Conservation (phyloP, 2,888 invertebrate genomes). For the Macrosoma leucophasiata region DNA sequence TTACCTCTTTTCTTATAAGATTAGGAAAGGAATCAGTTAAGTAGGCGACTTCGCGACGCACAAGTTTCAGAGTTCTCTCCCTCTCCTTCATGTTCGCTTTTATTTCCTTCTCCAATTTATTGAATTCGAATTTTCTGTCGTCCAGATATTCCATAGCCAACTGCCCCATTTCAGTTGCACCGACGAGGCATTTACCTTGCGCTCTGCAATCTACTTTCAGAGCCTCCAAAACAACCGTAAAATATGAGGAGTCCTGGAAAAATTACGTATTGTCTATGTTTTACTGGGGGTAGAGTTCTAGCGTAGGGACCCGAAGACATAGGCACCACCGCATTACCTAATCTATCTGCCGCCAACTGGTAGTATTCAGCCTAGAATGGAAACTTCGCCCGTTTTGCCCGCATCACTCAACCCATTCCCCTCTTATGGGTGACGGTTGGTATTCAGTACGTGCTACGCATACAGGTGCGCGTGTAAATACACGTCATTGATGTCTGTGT, state of each 20-base stretch:
- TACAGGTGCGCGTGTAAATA: too few relatives aligned
- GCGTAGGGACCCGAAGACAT: too few relatives aligned
- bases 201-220: slow-evolving; percentile 74
- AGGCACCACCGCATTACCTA: too few relatives aligned
- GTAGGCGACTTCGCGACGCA: slow-evolving; percentile 60
- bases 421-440: too few relatives aligned
- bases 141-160: slow-evolving; percentile 80
- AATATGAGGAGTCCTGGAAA: slow-evolving; percentile 76
- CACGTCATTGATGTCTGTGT: too few relatives aligned
- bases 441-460: too few relatives aligned
- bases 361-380: too few relatives aligned
- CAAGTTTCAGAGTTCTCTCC: slow-evolving; percentile 70
- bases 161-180: slow-evolving; percentile 80
- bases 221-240: slow-evolving; percentile 76
- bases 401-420: too few relatives aligned
- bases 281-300: too few relatives aligned
- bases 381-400: too few relatives aligned
- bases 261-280: too few relatives aligned
- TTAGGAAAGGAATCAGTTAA: slow-evolving; percentile 61
- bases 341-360: too few relatives aligned
- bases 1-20: slow-evolving; percentile 63
- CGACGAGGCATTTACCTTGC: slow-evolving; percentile 78
- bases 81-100: slow-evolving; percentile 79
- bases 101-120: slow-evolving; percentile 73
- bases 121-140: slow-evolving; percentile 77